phyloP scores from a whole-genome alignment of 2,113 vertebrate species.

The Thomomys bottae region DNA sequence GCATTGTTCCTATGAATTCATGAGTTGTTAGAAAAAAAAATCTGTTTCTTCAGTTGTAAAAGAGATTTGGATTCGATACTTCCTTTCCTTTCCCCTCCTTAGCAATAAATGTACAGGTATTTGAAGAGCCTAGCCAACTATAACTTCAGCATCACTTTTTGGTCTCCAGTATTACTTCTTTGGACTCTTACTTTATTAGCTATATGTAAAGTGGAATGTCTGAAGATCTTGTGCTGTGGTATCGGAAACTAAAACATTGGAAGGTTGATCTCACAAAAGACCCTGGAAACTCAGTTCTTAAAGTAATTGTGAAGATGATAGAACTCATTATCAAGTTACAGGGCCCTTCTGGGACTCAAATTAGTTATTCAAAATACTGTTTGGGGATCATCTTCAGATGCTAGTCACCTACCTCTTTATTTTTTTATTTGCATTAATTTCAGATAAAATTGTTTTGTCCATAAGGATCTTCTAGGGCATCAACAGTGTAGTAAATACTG shows the following conservation, averaged over 20 bases:
- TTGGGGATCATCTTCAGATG: conserved; percentile 54
- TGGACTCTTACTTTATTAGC: conserved; percentile 19
- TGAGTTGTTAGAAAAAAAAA: conserved; percentile 33
- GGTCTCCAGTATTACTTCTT: conserved; percentile 67
- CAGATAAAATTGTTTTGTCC: conserved; percentile 45
- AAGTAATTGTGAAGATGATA: not conserved
- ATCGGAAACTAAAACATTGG: not conserved
- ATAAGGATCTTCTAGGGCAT: conserved; percentile 2
- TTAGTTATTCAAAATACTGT: not conserved
- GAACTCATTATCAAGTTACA: not conserved
- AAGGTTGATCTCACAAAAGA: not conserved
- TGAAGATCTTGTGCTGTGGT: not conserved
- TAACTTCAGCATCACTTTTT: not conserved
- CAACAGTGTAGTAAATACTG: conserved; percentile 17
- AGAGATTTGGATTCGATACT: conserved; percentile 1
- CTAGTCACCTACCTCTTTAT: conserved; percentile 75
- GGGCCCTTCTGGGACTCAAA: not conserved
- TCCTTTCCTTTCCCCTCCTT: not conserved
- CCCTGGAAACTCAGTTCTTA: not conserved
- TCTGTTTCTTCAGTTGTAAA: conserved; percentile 29
- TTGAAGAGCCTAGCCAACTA: conserved; percentile 23
- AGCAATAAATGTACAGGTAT: not conserved
- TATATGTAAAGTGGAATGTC: conserved; percentile 18
- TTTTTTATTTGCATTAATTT: conserved; percentile 57
- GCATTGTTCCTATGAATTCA: conserved; percentile 23